Base-by-base conservation (phyloP, 2,888 invertebrate genomes). In the Archips crataeganus region DNA sequence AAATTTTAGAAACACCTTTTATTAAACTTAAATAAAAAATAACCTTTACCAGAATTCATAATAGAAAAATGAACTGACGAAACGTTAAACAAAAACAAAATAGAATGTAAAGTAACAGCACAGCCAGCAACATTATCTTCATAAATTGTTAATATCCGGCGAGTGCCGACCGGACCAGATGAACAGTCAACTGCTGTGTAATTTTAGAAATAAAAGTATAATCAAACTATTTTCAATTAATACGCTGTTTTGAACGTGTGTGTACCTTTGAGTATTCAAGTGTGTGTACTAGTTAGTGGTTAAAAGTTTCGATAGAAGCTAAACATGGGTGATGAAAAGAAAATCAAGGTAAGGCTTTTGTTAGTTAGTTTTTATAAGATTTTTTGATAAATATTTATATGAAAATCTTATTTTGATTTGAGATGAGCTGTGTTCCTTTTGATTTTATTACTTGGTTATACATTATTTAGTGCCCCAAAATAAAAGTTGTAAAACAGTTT, bases 401-500 rank as follows among this genome's bases (percentile, higher is more conserved):
- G 3, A 32, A 39, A 34, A 39, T 39, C 1, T 4, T 59, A 13
- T 51, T 51, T 2, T 10, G 9, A 4, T 15, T 65, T 65, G 10
- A 51, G 36, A n/a, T 51, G 8, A n/a, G 23, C 3, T 2, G n/a
- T 1, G n/a, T 49, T 11, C 3, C 0, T 36, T 15, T 51, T 15
- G 1, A 51, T 1, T 54, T 9, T 15, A 54, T 36, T 45, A 13
- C 6, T n/a, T 47, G n/a, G 34, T 36, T 10, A 4, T 36, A 15
- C 15, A 8, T 15, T 34, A 34, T 13, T 8, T n/a, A 59, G 4
- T 36, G 8, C 23, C 5, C 67, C 6, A 11, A 8, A 47, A 34
- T 64, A 81, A 82, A 84, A 88, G 89, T 85, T 79, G 74, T 76
- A 78, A 74, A 86, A 84, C 77, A 76, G 79, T 77, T 85, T 88